phyloP scores from a whole-genome alignment of 2,797 vertebrate genomes.

The Myotis daubentonii region DNA sequence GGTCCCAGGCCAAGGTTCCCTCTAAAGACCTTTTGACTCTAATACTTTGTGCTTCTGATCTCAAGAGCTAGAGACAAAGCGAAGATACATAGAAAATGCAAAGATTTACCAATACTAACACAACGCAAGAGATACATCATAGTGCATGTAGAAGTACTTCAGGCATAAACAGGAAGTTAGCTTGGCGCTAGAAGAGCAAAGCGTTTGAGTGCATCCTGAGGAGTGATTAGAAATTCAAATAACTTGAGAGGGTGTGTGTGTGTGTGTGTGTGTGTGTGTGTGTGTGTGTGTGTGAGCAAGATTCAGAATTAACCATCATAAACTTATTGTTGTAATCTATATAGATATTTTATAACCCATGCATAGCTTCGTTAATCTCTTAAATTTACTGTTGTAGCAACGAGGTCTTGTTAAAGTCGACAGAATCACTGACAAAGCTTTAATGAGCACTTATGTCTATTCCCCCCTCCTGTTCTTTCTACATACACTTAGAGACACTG shows the following conservation, averaged over 20 bases:
- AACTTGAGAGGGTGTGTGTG: neutral
- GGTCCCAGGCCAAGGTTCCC: neutral
- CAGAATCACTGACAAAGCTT: neutral
- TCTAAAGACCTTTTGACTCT: neutral
- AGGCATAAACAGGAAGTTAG: neutral
- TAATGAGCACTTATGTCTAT: neutral
- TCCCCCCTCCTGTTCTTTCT: neutral
- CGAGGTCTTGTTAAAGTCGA: neutral
- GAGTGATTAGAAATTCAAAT: neutral
- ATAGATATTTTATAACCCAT: neutral
- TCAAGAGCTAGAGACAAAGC: neutral
- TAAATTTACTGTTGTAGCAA: neutral
- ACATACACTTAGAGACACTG: neutral
- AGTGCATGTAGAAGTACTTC: neutral
- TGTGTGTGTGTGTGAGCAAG: neutral
- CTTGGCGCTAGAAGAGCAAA: neutral
- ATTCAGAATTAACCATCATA: conserved; percentile 1
- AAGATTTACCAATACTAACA: neutral
- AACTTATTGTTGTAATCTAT: neutral
- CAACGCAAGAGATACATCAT: neutral
- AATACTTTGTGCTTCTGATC: neutral
- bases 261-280: neutral
- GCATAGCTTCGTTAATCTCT: neutral
- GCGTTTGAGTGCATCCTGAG: neutral
- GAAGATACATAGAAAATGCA: neutral